Conservation (phyloP, 2,797 vertebrate genomes). For the Hyperoplus lanceolatus region DNA sequence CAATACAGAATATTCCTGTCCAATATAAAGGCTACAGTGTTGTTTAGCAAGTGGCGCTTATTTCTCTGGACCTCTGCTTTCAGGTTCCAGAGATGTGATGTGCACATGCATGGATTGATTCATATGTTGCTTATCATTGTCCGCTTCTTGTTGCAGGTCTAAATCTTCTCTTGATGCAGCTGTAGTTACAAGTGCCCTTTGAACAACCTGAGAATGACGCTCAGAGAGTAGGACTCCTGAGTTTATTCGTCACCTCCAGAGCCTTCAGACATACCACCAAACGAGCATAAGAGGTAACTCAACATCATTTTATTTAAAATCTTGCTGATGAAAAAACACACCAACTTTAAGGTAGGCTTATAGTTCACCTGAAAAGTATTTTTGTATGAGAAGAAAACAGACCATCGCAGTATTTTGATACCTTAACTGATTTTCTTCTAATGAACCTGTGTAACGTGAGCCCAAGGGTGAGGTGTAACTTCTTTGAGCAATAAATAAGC, state of each 20-base stretch:
- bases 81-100: neutral
- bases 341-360: too few relatives aligned
- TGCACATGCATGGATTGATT: neutral
- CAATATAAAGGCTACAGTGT: neutral
- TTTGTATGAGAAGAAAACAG: too few relatives aligned
- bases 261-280: conserved; percentile 60
- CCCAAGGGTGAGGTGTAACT: too few relatives aligned
- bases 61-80: neutral
- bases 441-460: too few relatives aligned
- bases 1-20: neutral
- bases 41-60: neutral
- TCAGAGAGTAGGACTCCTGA: conserved; percentile 54
- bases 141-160: conserved; percentile 62
- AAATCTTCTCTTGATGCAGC: conserved; percentile 47
- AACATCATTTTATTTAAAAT: neutral
- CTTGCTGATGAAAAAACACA: neutral
- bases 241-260: conserved; percentile 36
- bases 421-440: too few relatives aligned
- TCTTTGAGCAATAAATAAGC: too few relatives aligned
- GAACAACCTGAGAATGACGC: conserved; percentile 66
- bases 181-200: conserved; percentile 58
- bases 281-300: conserved; percentile 79
- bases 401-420: too few relatives aligned
- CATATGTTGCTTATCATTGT: neutral
- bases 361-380: too few relatives aligned